Conservation (phyloP, 2,113 vertebrate species). For the Erinaceus europaeus region DNA sequence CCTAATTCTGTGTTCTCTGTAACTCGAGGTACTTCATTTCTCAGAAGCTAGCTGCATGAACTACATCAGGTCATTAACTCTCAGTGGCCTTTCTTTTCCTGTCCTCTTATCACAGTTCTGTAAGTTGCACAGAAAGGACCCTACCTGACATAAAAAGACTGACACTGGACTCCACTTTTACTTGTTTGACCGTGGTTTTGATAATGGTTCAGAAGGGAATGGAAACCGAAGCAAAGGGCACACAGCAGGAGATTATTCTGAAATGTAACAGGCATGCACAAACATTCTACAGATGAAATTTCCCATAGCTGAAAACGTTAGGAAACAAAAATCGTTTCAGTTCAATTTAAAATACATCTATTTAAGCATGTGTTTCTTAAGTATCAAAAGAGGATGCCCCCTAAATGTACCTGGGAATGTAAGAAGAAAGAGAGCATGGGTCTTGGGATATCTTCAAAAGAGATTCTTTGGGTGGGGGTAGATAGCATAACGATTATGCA, state of each 20-base stretch:
- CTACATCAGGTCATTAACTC: not conserved
- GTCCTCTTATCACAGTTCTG: not conserved
- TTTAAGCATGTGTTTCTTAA: constrained; percentile 1
- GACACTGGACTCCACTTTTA: not conserved
- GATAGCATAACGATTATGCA: no score
- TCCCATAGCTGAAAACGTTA: not conserved
- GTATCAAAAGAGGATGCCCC: constrained; percentile 9
- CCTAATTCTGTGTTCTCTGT: not conserved
- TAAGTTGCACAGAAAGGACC: not conserved
- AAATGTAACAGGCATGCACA: constrained; percentile 40
- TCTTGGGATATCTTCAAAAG: not conserved
- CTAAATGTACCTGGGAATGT: not conserved
- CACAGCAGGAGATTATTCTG: not conserved
- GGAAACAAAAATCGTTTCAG: constrained; percentile 8
- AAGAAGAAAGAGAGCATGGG: not conserved
- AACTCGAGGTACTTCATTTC: not conserved
- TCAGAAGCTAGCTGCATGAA: not conserved
- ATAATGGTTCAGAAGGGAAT: constrained; percentile 14
- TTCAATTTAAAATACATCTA: constrained; percentile 7
- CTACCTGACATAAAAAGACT: not conserved
- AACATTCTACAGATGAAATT: not conserved
- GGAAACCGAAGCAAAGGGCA: not conserved
- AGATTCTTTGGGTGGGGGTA: no score
- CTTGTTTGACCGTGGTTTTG: not conserved
- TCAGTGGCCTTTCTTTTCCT: not conserved